Evolutionary conservation across 1,140 invertebrate genomes (phyloP).

Genomic region (Globodera rostochiensis): DNA sequence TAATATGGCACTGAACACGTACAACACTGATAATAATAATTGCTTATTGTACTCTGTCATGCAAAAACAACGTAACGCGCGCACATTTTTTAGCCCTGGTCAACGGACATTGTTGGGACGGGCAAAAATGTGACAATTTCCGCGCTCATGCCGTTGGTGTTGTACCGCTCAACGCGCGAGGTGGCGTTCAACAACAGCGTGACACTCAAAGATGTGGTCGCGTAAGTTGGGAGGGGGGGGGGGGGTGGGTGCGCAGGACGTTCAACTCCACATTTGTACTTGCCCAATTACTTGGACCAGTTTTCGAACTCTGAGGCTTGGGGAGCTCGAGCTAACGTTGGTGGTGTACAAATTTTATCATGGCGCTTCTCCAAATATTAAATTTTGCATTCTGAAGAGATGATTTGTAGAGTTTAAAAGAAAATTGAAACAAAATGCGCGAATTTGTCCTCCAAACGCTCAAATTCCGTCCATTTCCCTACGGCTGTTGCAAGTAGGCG

Average conservation of each 20-base stretch:
- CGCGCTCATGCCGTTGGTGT: constrained; percentile 24
- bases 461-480: neutral
- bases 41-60: too few relatives aligned
- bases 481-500: constrained; percentile 49
- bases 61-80: too few relatives aligned
- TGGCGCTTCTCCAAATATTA: too few relatives aligned
- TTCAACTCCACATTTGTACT: too few relatives aligned
- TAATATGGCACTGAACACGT: too few relatives aligned
- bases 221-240: constrained; percentile 36
- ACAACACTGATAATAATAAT: too few relatives aligned
- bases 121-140: constrained; percentile 42
- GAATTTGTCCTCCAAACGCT: neutral
- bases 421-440: neutral
- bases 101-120: constrained; percentile 46
- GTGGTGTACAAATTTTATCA: too few relatives aligned
- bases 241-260: too few relatives aligned
- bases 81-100: constrained; percentile 40
- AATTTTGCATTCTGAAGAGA: too few relatives aligned
- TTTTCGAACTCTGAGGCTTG: too few relatives aligned
- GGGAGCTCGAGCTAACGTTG: too few relatives aligned
- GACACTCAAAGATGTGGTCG: constrained; percentile 42
- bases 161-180: constrained; percentile 41
- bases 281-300: too few relatives aligned
- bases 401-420: neutral
- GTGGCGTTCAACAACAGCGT: constrained; percentile 53